A percentile compares a stretch with the other conserved stretches of the same genome.
phyloP scores from a whole-genome alignment of 2,113 vertebrate species.

The Protomyctophum bolini region DNA sequence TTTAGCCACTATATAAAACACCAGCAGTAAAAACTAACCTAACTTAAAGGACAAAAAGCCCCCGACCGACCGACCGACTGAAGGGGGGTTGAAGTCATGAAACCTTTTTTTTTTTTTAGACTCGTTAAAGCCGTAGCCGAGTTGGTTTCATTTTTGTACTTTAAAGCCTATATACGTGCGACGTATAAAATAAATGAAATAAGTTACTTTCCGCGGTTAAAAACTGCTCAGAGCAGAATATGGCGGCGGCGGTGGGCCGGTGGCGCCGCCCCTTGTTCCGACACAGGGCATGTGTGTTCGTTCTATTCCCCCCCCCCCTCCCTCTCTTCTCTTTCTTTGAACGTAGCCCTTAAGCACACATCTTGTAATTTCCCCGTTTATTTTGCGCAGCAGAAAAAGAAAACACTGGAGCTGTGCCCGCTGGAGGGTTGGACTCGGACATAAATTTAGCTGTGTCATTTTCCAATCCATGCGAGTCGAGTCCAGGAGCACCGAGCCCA shows the following conservation, averaged over 20 bases:
- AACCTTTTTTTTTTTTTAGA: too few species aligned
- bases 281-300: too few species aligned
- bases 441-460: conserved; percentile 64
- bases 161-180: background rate
- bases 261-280: too few species aligned
- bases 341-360: conserved; percentile 61
- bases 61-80: background rate
- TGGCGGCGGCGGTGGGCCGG: too few species aligned
- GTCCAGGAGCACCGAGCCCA: conserved; percentile 40
- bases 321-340: conserved; percentile 23
- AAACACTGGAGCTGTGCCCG: conserved; percentile 49
- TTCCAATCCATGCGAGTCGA: conserved; percentile 29
- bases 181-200: conserved; percentile 13
- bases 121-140: too few species aligned
- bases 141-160: too few species aligned
- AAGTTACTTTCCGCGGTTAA: background rate
- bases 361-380: conserved; percentile 60
- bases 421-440: conserved; percentile 51
- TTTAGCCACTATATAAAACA: conserved; percentile 1
- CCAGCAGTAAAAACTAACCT: conserved; percentile 20
- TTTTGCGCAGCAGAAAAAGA: conserved; percentile 45
- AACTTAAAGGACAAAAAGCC: conserved; percentile 57
- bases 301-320: too few species aligned
- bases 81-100: too few species aligned
- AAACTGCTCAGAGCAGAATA: too few species aligned